Evolutionary conservation across 2,797 vertebrate species (phyloP).

Genomic region (Miichthys miiuy): DNA sequence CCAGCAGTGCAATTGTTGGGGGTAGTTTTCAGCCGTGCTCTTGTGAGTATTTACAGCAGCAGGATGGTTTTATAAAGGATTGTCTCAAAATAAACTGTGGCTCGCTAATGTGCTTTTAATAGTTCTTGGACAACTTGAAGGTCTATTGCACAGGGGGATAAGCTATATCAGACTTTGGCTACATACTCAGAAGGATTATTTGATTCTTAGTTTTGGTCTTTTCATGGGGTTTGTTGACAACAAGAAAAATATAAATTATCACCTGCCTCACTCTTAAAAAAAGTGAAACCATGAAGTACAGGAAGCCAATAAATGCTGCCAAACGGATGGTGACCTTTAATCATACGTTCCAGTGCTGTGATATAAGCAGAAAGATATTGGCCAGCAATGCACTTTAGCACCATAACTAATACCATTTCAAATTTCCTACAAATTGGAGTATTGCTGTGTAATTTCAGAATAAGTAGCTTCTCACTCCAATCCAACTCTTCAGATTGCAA

Average conservation of each 20-base stretch:
- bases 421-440: conserved; percentile 54
- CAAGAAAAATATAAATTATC: conserved; percentile 7
- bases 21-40: not conserved
- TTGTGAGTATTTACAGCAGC: conserved; percentile 3
- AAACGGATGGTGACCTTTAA: conserved; percentile 6
- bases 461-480: conserved; percentile 74
- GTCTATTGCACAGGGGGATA: not conserved
- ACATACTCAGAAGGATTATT: not conserved
- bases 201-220: conserved; percentile 5
- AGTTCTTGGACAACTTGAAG: not conserved
- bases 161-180: not conserved
- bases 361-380: conserved; percentile 21
- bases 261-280: not conserved
- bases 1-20: not conserved
- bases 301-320: conserved; percentile 27
- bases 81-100: conserved; percentile 19
- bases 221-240: conserved; percentile 10
- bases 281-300: not conserved
- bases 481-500: conserved; percentile 71
- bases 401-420: conserved; percentile 42
- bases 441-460: conserved; percentile 71
- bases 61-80: not conserved
- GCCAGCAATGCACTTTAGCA: conserved; percentile 19
- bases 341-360: conserved; percentile 20
- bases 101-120: conserved; percentile 18